Evolutionary conservation across 2,113 vertebrate species (phyloP), one percentile per base, ranked within the genome.

Genomic region (Macrotus californicus): DNA sequence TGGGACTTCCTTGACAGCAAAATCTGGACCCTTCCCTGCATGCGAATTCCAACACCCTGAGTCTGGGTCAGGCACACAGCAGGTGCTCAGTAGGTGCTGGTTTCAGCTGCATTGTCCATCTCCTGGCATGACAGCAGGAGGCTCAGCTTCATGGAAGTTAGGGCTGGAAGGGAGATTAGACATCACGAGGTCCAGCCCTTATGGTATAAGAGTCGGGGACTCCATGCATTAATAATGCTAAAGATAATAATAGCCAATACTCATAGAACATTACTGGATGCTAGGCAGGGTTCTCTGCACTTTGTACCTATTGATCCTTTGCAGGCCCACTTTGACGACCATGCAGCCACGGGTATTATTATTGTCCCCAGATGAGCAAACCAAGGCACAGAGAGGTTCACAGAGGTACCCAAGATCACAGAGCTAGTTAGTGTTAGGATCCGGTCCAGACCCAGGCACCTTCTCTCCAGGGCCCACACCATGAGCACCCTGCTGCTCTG

Each of bases 271-370:
- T 3, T 29, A 12, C 34, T 9, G 56, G 75, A 36, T 6, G 48
- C 46, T 3, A 29, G 64, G 48, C 64, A 61, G 66, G 61, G 4
- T 2, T 34, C 46, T 4, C 6, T 11, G 73, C 5, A 24, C 41
- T 7, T 9, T 3, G 2, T 19, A 2, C 7, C 1, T 31, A 3
- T 4, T 3, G 5, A 5, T 2, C 48, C 50, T 11, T 0, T 7
- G 50, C 34, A 8, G 50, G 16, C 29, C 73, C 80, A 9, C 5
- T 0, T n/a, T 0, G 16, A 14, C 61, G 7, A 15, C 50, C 18
- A 0, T 9, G 61, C 19, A 34, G 56, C 73, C 15, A 31, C 50
- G n/a, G 29, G 26, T 36, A 1, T 69, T 43, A 14, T 18, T 54
- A 14, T 9, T 12, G 61, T 36, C 21, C 46, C 75, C 24, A 43